These are phyloP conservation scores for Phaedon cochleariae DNA, from an alignment of 2,888 invertebrate species.

Conservation along the genomic window DNA sequence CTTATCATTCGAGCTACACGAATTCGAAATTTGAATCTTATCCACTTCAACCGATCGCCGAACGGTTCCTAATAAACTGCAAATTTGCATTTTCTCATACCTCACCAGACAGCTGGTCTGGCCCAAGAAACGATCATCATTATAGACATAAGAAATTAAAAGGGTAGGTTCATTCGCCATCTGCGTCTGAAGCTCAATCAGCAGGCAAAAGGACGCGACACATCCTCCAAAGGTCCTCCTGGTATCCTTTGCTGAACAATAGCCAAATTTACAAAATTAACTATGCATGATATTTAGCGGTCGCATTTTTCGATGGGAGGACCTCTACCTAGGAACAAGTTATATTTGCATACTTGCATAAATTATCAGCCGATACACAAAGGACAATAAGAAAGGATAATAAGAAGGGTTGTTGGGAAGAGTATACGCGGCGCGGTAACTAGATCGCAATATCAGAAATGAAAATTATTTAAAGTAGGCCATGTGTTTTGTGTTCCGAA, in stretches of 20 bases:
- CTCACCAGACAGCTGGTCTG: slow-evolving; percentile 35
- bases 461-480: slow-evolving; percentile 43
- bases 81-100: slow-evolving; percentile 37
- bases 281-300: slow-evolving; percentile 49
- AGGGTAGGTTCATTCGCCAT: slow-evolving; percentile 23
- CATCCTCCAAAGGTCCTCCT: slow-evolving; percentile 28
- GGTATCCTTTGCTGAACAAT: slow-evolving; percentile 39
- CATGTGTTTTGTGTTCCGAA: slow-evolving; percentile 37
- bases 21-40: background rate
- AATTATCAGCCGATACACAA: slow-evolving; percentile 43
- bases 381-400: slow-evolving; percentile 29
- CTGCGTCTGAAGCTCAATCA: slow-evolving; percentile 34
- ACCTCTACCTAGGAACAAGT: slow-evolving; percentile 41
- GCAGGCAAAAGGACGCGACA: slow-evolving; percentile 16
- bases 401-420: slow-evolving; percentile 41
- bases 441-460: slow-evolving; percentile 39
- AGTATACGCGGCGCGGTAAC: slow-evolving; percentile 30
- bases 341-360: slow-evolving; percentile 47
- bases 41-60: background rate
- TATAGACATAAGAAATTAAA: slow-evolving; percentile 42
- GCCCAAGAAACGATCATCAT: slow-evolving; percentile 36
- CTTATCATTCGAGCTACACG: too few species aligned
- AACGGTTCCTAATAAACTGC: background rate
- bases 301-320: slow-evolving; percentile 29
- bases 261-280: slow-evolving; percentile 41